Percentiles rank a stretch among this genome's conserved stretches.
Conservation (phyloP, 1,140 invertebrate species). For the Cephus cinctus region DNA sequence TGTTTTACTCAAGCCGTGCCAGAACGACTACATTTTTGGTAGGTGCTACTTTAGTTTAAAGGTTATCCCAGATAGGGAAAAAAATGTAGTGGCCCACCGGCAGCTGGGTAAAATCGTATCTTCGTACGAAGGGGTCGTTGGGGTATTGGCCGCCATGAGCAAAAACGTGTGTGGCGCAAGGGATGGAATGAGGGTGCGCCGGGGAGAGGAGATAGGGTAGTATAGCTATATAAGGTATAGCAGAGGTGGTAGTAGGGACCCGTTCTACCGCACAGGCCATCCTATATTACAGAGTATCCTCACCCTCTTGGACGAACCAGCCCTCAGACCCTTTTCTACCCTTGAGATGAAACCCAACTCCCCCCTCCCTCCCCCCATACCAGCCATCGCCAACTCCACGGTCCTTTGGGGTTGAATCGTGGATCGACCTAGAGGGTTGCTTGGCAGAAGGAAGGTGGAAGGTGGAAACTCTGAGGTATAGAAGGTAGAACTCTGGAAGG, state of each 20-base stretch:
- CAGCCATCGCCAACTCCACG: too few species aligned
- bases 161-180: slow-evolving; percentile 28
- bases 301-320: slow-evolving; percentile 27
- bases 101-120: slow-evolving; percentile 39
- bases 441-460: slow-evolving; percentile 11
- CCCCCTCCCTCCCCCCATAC: too few species aligned
- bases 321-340: slow-evolving; percentile 27
- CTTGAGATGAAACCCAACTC: slow-evolving; percentile 51
- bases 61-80: slow-evolving; percentile 33
- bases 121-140: slow-evolving; percentile 27
- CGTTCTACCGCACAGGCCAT: slow-evolving; percentile 35
- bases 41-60: slow-evolving; percentile 31
- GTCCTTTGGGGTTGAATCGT: slow-evolving; percentile 49
- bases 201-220: slow-evolving; percentile 9
- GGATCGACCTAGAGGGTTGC: not conserved
- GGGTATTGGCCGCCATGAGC: slow-evolving; percentile 36
- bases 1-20: too few species aligned
- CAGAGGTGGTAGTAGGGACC: slow-evolving; percentile 18
- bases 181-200: slow-evolving; percentile 16
- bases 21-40: too few species aligned
- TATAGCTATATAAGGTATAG: slow-evolving; percentile 5
- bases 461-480: slow-evolving; percentile 22
- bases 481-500: slow-evolving; percentile 45
- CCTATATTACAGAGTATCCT: slow-evolving; percentile 39
- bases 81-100: slow-evolving; percentile 36